Percentiles rank a stretch among this genome's conserved stretches.
Conservation (phyloP, 1,140 invertebrate genomes). For the Cephus cinctus region DNA sequence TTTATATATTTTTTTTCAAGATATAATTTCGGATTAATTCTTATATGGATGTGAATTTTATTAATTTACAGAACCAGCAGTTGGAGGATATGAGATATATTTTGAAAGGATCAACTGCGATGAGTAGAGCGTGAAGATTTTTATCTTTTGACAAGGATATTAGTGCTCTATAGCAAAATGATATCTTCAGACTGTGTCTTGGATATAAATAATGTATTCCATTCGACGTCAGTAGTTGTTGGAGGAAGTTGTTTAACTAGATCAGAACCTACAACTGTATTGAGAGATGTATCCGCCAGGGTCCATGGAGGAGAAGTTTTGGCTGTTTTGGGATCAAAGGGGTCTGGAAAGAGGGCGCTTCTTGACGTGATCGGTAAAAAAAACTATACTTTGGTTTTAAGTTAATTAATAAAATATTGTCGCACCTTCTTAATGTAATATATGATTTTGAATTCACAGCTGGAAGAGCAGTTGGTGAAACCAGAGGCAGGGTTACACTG, state of each 20-base stretch:
- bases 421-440: no score
- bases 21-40: no score
- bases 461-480: slow-evolving; percentile 69
- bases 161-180: slow-evolving; percentile 55
- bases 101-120: no score
- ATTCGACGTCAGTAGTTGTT: slow-evolving; percentile 61
- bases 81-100: no score
- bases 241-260: slow-evolving; percentile 44
- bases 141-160: no score
- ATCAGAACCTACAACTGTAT: slow-evolving; percentile 59
- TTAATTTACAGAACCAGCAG: no score
- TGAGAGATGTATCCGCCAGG: slow-evolving; percentile 88
- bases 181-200: slow-evolving; percentile 80
- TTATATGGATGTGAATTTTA: no score
- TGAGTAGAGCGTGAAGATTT: no score
- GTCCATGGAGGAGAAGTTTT: slow-evolving; percentile 90
- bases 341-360: slow-evolving; percentile 88
- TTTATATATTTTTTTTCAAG: no score
- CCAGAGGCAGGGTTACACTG: slow-evolving; percentile 80
- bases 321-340: slow-evolving; percentile 89
- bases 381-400: slow-evolving; percentile 2
- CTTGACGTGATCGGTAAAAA: slow-evolving; percentile 81
- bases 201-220: slow-evolving; percentile 85
- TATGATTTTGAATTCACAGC: no score
- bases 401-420: slow-evolving; percentile 5